Evolutionary conservation across 2,113 vertebrate species (phyloP), one percentile per base, ranked within the genome.

Genomic region (Ailurus styani): DNA sequence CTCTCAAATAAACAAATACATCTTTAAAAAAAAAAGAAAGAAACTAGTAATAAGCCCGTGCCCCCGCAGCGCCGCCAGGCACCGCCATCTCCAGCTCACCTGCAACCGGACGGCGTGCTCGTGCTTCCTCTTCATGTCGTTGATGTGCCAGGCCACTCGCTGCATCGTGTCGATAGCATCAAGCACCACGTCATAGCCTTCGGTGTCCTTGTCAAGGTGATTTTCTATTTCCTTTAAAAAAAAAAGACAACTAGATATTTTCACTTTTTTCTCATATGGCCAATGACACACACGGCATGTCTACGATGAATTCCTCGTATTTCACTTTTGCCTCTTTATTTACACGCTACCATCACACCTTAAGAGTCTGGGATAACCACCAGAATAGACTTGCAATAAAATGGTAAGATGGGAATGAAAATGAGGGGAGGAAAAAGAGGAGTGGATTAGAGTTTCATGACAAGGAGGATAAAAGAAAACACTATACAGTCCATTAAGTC

Each of bases 81-180:
- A 1, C 27, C 2, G 25, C 66, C 54, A 12, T 14, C 40, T 54
- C 3, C 13, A 7, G 40, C 95, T 96, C 98, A 99, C 99, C 99
- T 99, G 99, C 68, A 99, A 96, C 94, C 99, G 99, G 34, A 99
- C 98, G 0, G 99, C 99, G 0, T 99, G 99, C 96, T 99, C 99
- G 0, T 99, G 99, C 54, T 99, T 99, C 98, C 99, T 99, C 98
- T 99, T 99, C 99, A 99, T 99, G 98, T 99, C 99, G 64, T 99
- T 99, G 99, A 99, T 99, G 98, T 99, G 99, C 99, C 99, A 99
- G 37, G 99, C 99, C 54, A 99, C 99, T 47, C 99, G 99, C 99
- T 99, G 99, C 99, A 99, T 99, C 11, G 99, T 99, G 97, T 99
- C 99, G 54, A 99, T 99, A 57, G 99, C 99, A 77, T 99, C 99